Conservation (phyloP, 92 coral and sea anemone genomes). For the Actinernus sp. region DNA sequence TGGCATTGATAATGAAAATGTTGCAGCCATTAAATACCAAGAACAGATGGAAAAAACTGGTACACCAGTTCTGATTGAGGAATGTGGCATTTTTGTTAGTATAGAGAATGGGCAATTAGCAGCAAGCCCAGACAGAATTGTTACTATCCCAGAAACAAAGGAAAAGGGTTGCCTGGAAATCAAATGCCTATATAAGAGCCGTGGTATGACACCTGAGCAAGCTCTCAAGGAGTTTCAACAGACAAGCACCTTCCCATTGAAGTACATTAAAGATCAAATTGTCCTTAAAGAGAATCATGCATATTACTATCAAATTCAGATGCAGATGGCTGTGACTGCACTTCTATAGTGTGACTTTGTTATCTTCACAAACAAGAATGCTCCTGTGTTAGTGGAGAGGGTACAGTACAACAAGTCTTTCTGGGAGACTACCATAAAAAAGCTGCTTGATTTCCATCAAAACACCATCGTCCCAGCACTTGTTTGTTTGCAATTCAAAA, state of each 20-base stretch:
- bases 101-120: constrained; percentile 56
- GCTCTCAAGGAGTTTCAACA: neutral
- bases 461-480: constrained; percentile 4
- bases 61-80: constrained; percentile 6
- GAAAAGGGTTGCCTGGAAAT: neutral
- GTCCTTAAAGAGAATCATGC: constrained; percentile 47
- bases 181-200: neutral
- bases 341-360: constrained; percentile 58
- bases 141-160: neutral
- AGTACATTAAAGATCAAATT: neutral
- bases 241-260: neutral
- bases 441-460: constrained; percentile 1
- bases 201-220: neutral
- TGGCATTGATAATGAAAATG: constrained; percentile 51
- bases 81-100: constrained; percentile 50
- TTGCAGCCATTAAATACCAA: constrained; percentile 25
- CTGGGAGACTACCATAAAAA: constrained; percentile 40
- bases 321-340: constrained; percentile 28
- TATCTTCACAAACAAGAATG: constrained; percentile 51
- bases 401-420: constrained; percentile 13
- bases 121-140: constrained; percentile 68
- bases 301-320: constrained; percentile 54
- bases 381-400: constrained; percentile 14
- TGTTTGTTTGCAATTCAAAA: neutral
- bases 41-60: constrained; percentile 6